Evolutionary conservation across 2,888 invertebrate genomes (phyloP), one percentile per base, ranked within the genome.

Genomic region (Ophonus ardosiacus): DNA sequence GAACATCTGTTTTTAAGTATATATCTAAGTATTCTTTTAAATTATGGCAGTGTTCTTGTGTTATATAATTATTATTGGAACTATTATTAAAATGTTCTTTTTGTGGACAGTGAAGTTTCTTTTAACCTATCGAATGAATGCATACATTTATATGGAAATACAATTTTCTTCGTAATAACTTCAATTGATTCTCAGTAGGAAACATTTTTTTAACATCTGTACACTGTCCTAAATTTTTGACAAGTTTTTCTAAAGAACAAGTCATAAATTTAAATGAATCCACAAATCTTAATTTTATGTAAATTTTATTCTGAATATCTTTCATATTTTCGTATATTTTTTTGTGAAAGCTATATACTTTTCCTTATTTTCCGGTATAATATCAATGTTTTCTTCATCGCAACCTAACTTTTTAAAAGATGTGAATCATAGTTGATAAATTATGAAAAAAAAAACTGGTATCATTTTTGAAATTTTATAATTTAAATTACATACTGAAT

Each of bases 1-100:
- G 31, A 17, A 88, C 87, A 86, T 89, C 88, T 17, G 86, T 87
- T 82, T 87, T 88, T 5, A 89, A 63, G 82, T 88, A 89, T 43
- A 88, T 56, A 74, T 88, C 87, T 21, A 87, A 86, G 85, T 88
- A 89, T 68, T 88, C 87, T 4, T 86, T 82, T 1, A 89, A 63
- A 2, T 78, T 87, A 81, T 85, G 82, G 31, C 87, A 86, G 10
- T 87, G 5, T 59, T 15, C 17, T 59, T 59, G 4, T 10, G 17
- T 40, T 40, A 40, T 7, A 40, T 40, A 40, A 40, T 40, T 40
- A 40, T 63, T 63, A 17, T 63, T 63, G 5, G 17, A 24, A 10
- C 21, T 65, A 7, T 21, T 3, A 65, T 65, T 65, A 7, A 65
- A 65, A 21, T 24, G 0, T 1, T 65, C 8, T 7, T 21, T 65